Evolutionary conservation across 2,113 vertebrate species (phyloP), one percentile per base, ranked within the genome.

Genomic region (Petrocephalus zakoni): DNA sequence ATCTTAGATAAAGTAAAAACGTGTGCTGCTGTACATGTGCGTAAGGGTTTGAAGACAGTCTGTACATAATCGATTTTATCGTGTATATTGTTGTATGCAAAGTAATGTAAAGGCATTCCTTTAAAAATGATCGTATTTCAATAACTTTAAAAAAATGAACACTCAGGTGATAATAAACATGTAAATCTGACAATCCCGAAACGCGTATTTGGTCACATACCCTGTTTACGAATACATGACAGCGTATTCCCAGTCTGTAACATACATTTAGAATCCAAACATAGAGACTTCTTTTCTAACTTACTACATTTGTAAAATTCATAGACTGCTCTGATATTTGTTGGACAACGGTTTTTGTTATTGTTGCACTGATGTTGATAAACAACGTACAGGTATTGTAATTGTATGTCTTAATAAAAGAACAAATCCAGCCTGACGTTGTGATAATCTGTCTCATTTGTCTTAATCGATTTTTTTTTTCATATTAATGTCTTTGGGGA

Each of bases 91-190:
- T 42, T 78, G 34, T 42, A 37, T 78, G 72, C 34, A 78, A 78
- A 78, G 34, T 78, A 68, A 68, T 29, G 61, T 78, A 78, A 78
- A 78, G 72, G 34, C 72, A 78, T 78, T 78, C 72, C 72, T 78
- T 75, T 37, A 78, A 78, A 75, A 42, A 78, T 37, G 13, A 75
- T 22, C 34, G 17, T 78, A 78, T 37, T 19, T 75, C 1, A 17
- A 7, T 78, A 19, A 19, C 34, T 2, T 4, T 37, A 75, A 72
- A 78, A 42, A 78, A 34, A 22, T 72, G 4, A 37, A 78, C 13
- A 5, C 17, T 37, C 72, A 42, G 15, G 15, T 42, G 5, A 15
- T 9, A 13, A 15, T 55, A 55, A 55, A 55, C 53, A 17, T 55
- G 53, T 3, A 78, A 42, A 78, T 78, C 29, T 78, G 72, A 13